Evolutionary conservation across 2,113 vertebrate species (phyloP), one percentile per base, ranked within the genome.

Genomic region (Pseudopipra pipra): DNA sequence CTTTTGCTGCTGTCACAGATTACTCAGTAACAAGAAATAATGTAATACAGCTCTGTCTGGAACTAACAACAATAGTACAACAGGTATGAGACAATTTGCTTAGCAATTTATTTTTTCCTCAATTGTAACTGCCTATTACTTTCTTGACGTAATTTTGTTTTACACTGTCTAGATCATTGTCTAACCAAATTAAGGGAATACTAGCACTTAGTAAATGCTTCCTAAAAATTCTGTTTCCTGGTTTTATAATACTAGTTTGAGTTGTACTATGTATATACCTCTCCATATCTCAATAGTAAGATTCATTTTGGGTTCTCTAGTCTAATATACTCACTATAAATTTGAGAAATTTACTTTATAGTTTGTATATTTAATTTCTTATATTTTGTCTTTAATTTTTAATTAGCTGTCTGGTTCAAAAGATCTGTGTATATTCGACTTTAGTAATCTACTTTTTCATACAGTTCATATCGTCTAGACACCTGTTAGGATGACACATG

Each of bases 1-100:
- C 99, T 75, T 99, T 99, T 97, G 99, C 99, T 97, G 98, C 99
- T 89, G 99, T 99, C 96, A 99, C 99, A 96, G 99, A 99, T 98
- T 99, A 99, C 96, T 99, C 99, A 66, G 98, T 99, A 96, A 99
- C 99, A 96, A 98, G 99, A 96, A 99, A 99, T 98, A 99, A 99
- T 95, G 99, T 99, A 95, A 99, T 99, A 97, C 99, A 99, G 97
- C 99, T 99, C 94, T 99, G 99, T 98, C 98, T 99, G 98, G 99
- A 99, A 98, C 98, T 99, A 97, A 99, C 99, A 97, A 99, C 99
- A 93, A 99, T 99, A 67, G 99, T 99, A 92, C 99, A 99, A 98
- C 99, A 99, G 99, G 99, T 99, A 98, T 87, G 97, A 96, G n/a
- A 92, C 51, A 62, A 85, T 85, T 63, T 87, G 23, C 92, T 92